Evolutionary conservation across 2,888 invertebrate genomes (phyloP).

Genomic region (Apamea crenata): DNA sequence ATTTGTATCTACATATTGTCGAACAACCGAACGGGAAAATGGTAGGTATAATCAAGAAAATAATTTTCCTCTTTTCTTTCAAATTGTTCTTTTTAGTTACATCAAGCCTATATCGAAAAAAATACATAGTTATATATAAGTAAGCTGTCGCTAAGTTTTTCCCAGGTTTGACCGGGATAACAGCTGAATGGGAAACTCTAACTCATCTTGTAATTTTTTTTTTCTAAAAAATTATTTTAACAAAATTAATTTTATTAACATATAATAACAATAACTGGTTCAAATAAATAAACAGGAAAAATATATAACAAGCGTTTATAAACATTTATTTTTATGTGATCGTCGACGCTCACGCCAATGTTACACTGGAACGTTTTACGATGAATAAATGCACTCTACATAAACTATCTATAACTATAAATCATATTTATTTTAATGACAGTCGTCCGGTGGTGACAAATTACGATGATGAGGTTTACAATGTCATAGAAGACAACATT

Average conservation of each 20-base stretch:
- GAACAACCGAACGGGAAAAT: neutral
- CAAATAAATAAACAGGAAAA: slow-evolving; percentile 34
- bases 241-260: neutral
- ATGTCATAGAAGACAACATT: slow-evolving; percentile 1
- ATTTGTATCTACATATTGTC: slow-evolving; percentile 34
- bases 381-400: slow-evolving; percentile 29
- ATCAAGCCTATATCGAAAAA: neutral
- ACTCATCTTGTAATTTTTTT: neutral
- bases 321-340: slow-evolving; percentile 48
- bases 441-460: slow-evolving; percentile 4
- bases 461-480: slow-evolving; percentile 7
- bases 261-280: slow-evolving; percentile 12
- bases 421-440: slow-evolving; percentile 37
- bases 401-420: slow-evolving; percentile 26
- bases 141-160: neutral
- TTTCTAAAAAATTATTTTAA: neutral
- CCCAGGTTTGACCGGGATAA: neutral
- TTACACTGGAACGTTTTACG: slow-evolving; percentile 33
- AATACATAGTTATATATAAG: neutral
- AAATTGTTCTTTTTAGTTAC: neutral
- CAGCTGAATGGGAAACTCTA: neutral
- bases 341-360: slow-evolving; percentile 30
- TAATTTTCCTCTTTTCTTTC: slow-evolving; percentile 5
- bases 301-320: slow-evolving; percentile 27
- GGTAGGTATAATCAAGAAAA: neutral